Evolutionary conservation across 1,140 invertebrate species (phyloP).

Genomic region (Periplaneta americana): DNA sequence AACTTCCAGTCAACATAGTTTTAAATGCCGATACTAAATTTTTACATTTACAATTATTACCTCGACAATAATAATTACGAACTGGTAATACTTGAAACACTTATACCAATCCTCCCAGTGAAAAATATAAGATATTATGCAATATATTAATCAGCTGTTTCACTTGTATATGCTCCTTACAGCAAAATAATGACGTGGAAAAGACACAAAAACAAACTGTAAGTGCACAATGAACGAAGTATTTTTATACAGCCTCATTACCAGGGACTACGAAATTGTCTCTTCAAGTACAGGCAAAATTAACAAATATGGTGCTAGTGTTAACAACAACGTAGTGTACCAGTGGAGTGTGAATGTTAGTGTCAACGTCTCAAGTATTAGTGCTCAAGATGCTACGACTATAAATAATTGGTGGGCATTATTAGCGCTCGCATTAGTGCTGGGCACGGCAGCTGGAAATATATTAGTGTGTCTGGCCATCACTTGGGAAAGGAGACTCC

Average conservation of each 20-base stretch:
- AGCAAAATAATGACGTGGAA: neutral
- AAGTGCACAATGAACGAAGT: neutral
- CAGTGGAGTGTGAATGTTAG: neutral
- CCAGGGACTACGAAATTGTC: neutral
- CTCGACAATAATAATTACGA: too few relatives aligned
- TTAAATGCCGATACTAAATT: too few relatives aligned
- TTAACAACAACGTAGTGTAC: neutral
- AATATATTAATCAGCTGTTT: too few relatives aligned
- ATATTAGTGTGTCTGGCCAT: slow-evolving; percentile 91
- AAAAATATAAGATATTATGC: too few relatives aligned
- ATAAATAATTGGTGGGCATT: slow-evolving; percentile 66
- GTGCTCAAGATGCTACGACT: neutral
- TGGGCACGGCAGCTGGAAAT: slow-evolving; percentile 87
- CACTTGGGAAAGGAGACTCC: slow-evolving; percentile 76
- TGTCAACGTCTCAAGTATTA: neutral
- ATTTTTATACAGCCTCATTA: neutral
- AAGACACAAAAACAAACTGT: neutral
- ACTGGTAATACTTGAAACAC: too few relatives aligned
- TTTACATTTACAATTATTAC: too few relatives aligned
- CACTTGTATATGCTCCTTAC: too few relatives aligned
- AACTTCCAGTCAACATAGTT: too few relatives aligned
- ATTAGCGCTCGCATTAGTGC: slow-evolving; percentile 68
- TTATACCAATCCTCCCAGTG: too few relatives aligned
- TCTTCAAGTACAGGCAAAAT: neutral
- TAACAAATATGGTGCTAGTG: neutral